A percentile compares a stretch with the other conserved stretches of the same genome.
Conservation (phyloP, 2,113 vertebrate species). For the Orthonyx spaldingii region DNA sequence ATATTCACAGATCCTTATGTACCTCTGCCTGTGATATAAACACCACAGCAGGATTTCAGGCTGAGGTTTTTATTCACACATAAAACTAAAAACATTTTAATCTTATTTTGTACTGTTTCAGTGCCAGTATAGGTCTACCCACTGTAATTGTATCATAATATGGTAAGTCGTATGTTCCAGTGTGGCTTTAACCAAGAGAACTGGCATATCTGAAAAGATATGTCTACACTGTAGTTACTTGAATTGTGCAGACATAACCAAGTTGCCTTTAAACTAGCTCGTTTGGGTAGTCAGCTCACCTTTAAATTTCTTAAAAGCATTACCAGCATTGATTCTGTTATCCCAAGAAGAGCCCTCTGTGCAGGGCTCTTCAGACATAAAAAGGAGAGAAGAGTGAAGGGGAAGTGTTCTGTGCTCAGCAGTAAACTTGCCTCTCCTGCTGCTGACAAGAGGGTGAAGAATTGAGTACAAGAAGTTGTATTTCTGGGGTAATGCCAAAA, state of each 20-base stretch:
- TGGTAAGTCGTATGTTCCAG: not conserved
- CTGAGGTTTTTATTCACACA: not conserved
- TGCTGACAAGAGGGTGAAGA: not conserved
- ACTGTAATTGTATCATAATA: not conserved
- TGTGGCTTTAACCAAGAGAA: not conserved
- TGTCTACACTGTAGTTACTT: not conserved
- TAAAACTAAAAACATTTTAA: not conserved
- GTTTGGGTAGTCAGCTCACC: not conserved
- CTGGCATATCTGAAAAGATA: not conserved
- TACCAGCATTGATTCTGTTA: not conserved
- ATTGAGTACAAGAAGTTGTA: not conserved
- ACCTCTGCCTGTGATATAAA: not conserved
- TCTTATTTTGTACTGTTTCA: not conserved
- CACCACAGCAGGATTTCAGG: not conserved
- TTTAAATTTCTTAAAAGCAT: not conserved
- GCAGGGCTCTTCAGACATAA: not conserved
- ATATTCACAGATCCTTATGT: not conserved
- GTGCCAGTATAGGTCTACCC: not conserved
- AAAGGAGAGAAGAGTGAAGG: not conserved
- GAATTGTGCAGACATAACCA: not conserved
- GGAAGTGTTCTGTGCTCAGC: not conserved
- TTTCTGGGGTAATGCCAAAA: not conserved
- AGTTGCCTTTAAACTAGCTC: not conserved
- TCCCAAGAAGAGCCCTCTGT: not conserved
- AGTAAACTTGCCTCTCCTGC: not conserved